Conservation (phyloP, 2,797 vertebrate genomes). For the Sebastes baramenuke region DNA sequence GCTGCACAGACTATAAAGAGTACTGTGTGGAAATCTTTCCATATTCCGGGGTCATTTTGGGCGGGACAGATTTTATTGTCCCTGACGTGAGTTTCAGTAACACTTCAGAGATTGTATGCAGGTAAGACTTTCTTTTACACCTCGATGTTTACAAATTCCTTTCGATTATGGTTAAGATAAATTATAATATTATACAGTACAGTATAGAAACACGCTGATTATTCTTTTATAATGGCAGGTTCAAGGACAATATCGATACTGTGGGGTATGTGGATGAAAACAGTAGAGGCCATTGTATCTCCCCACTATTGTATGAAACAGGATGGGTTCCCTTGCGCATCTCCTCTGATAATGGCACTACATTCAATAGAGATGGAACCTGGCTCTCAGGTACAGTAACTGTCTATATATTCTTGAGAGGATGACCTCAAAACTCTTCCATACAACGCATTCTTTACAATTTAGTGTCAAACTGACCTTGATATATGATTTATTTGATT, state of each 20-base stretch:
- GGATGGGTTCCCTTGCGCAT: constrained; percentile 87
- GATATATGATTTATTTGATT: not conserved
- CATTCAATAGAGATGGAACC: constrained; percentile 79
- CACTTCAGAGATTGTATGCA: constrained; percentile 81
- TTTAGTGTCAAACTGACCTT: not conserved
- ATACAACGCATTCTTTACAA: not conserved
- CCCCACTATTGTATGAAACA: constrained; percentile 89
- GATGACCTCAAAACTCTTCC: not conserved
- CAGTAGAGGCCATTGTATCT: constrained; percentile 87
- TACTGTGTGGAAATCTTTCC: constrained; percentile 87
- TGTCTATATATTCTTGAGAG: not conserved
- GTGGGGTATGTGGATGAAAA: constrained; percentile 80
- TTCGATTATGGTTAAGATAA: not conserved
- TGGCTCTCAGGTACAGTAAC: constrained; percentile 89
- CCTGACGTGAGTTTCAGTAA: constrained; percentile 64
- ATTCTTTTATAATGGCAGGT: constrained; percentile 74
- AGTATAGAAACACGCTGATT: not conserved
- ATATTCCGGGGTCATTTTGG: constrained; percentile 89
- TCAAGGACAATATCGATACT: constrained; percentile 78
- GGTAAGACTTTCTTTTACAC: constrained; percentile 69
- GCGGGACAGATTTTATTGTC: constrained; percentile 88
- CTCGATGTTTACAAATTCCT: not conserved
- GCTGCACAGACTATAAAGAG: constrained; percentile 85
- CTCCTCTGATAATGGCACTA: constrained; percentile 82
- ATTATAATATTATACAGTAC: not conserved